These are phyloP conservation scores for Malthinus flaveolus DNA, from an alignment of 2,888 invertebrate genomes.

Conservation along the genomic window DNA sequence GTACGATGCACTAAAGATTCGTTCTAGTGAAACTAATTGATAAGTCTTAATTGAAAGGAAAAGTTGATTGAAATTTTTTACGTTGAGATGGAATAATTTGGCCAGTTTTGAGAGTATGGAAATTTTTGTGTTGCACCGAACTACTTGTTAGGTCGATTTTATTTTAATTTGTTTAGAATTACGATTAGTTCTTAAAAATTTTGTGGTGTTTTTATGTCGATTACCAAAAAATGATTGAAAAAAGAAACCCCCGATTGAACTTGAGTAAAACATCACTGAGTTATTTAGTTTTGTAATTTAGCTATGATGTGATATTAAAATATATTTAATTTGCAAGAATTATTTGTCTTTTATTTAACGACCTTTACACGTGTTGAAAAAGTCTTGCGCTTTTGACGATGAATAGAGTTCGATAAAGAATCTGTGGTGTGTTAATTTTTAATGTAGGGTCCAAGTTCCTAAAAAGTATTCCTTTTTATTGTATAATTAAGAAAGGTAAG, in stretches of 20 bases:
- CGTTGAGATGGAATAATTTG: too few relatives aligned
- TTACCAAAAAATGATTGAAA: neutral
- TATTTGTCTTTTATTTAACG: conserved; percentile 22
- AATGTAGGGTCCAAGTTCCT: conserved; percentile 52
- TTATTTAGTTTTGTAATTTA: conserved; percentile 20
- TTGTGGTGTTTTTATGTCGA: too few relatives aligned
- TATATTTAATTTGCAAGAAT: conserved; percentile 22
- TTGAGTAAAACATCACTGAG: conserved; percentile 24
- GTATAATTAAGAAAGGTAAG: conserved; percentile 31
- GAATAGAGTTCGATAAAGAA: conserved; percentile 18
- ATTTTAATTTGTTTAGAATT: neutral
- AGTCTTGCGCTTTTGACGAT: conserved; percentile 16
- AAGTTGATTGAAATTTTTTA: too few relatives aligned
- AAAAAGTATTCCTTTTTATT: conserved; percentile 37
- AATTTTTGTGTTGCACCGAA: neutral
- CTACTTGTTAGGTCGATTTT: neutral
- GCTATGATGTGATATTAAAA: conserved; percentile 27
- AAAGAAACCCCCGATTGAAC: conserved; percentile 20
- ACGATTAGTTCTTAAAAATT: too few relatives aligned
- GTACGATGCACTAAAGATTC: too few relatives aligned
- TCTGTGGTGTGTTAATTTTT: conserved; percentile 32
- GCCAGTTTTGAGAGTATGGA: too few relatives aligned
- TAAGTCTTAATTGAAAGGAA: too few relatives aligned
- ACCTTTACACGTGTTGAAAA: conserved; percentile 43
- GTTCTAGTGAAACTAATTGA: too few relatives aligned